Evolutionary conservation across 2,888 invertebrate species (phyloP).

Genomic region (Alloplasta piceator): DNA sequence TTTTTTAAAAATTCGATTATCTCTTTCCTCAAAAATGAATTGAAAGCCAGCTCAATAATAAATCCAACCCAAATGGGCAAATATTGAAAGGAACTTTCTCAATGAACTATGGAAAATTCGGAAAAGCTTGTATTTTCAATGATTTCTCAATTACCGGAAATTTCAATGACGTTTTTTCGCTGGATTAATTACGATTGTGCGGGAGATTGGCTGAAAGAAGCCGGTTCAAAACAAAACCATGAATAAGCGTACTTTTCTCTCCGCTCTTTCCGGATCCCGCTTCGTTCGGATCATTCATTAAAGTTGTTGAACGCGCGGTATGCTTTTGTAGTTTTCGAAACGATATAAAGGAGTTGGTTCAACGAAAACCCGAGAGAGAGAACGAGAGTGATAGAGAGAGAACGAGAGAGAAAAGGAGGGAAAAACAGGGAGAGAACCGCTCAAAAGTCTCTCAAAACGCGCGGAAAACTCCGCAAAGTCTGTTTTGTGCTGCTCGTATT

Average conservation of each 20-base stretch:
- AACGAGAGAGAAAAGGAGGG: not conserved
- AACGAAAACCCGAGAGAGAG: slow-evolving; percentile 9
- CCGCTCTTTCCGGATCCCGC: not conserved
- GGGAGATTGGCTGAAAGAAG: slow-evolving; percentile 34
- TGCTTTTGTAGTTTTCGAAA: slow-evolving; percentile 71
- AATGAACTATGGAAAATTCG: too few species aligned
- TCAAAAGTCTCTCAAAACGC: slow-evolving; percentile 60
- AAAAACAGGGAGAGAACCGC: slow-evolving; percentile 31
- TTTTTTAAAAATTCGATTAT: too few species aligned
- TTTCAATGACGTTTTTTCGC: not conserved
- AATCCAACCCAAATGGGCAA: too few species aligned
- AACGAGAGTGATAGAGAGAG: not conserved
- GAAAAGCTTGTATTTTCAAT: too few species aligned
- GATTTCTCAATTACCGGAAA: not conserved
- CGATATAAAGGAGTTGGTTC: slow-evolving; percentile 52
- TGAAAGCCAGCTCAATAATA: too few species aligned
- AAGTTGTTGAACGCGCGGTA: slow-evolving; percentile 68
- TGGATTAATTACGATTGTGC: slow-evolving; percentile 56
- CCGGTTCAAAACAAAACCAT: too few species aligned
- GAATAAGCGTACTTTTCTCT: not conserved
- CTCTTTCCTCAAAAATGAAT: too few species aligned
- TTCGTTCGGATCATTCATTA: slow-evolving; percentile 70
- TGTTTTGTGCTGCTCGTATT: slow-evolving; percentile 31
- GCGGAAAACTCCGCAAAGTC: slow-evolving; percentile 54
- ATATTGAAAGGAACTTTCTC: too few species aligned